These are phyloP conservation scores for Hippopotamyrus pictus DNA, from an alignment of 2,797 vertebrate genomes.

Conservation along the genomic window DNA sequence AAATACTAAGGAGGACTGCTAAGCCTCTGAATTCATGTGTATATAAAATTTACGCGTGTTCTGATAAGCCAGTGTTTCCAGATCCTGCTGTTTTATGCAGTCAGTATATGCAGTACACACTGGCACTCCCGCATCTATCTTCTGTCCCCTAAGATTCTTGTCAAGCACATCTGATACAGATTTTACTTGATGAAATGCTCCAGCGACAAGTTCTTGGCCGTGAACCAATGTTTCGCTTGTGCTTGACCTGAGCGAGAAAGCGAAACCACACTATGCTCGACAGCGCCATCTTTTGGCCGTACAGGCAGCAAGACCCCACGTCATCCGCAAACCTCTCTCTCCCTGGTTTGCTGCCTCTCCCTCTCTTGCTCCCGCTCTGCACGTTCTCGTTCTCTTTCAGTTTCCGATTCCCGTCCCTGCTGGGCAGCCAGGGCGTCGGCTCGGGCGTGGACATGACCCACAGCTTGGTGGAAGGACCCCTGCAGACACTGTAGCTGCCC, in stretches of 20 bases:
- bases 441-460: constrained; percentile 58
- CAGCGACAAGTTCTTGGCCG: background rate
- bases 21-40: background rate
- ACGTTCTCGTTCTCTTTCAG: constrained; percentile 43
- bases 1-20: constrained; percentile 16
- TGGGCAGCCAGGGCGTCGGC: constrained; percentile 62
- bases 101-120: background rate
- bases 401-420: constrained; percentile 52
- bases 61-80: background rate
- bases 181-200: background rate
- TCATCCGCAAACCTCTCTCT: constrained; percentile 68
- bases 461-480: constrained; percentile 68
- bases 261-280: background rate
- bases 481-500: constrained; percentile 80
- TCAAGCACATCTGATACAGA: background rate
- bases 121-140: background rate
- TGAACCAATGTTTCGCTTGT: background rate
- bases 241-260: background rate
- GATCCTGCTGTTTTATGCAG: background rate
- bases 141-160: background rate
- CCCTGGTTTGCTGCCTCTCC: constrained; percentile 47
- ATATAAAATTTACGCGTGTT: background rate
- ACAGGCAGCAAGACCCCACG: constrained; percentile 20
- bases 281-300: background rate
- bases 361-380: constrained; percentile 46